A percentile compares a stretch with the other conserved stretches of the same genome.
Evolutionary conservation across 2,113 vertebrate genomes (phyloP).

Genomic region (Dasyurus viverrinus): DNA sequence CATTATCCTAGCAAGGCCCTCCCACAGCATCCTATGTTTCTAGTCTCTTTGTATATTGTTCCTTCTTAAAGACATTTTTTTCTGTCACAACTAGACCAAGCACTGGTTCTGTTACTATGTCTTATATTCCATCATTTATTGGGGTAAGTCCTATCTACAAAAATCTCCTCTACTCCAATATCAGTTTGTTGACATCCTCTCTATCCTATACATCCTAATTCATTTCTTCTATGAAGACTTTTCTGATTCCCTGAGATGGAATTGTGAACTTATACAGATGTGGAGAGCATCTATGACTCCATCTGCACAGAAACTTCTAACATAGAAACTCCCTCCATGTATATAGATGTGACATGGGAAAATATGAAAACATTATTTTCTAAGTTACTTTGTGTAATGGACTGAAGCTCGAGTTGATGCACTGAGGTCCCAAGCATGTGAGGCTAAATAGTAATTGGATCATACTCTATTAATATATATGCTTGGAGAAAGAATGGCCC

Average conservation of each 20-base stretch:
- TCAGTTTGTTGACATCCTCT: neutral
- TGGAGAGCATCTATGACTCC: neutral
- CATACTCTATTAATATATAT: too few species aligned
- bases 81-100: neutral
- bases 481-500: too few species aligned
- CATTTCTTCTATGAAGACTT: neutral
- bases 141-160: neutral
- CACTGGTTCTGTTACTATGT: neutral
- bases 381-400: neutral
- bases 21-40: too few species aligned
- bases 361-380: neutral
- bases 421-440: too few species aligned
- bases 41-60: too few species aligned
- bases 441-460: too few species aligned
- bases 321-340: neutral
- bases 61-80: too few species aligned
- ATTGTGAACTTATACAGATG: neutral
- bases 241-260: neutral
- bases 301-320: neutral
- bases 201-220: neutral
- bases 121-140: neutral
- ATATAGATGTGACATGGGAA: neutral
- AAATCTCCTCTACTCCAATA: neutral
- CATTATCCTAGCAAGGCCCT: too few species aligned
- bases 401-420: too few species aligned